Conservation (phyloP, 2,113 vertebrate species). For the Orthonyx spaldingii region DNA sequence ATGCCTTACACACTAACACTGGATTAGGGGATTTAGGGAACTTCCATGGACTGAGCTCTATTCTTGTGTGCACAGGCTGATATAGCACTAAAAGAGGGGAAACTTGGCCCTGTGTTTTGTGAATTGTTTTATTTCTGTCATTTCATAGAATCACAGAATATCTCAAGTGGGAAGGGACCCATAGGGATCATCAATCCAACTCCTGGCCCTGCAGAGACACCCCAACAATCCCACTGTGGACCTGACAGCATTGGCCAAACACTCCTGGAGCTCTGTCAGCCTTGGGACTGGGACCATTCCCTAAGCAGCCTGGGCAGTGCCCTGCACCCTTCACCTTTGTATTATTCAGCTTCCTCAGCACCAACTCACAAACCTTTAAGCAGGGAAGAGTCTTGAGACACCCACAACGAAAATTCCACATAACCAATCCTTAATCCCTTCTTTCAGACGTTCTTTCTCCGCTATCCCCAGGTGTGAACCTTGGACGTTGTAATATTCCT, state of each 20-base stretch:
- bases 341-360: background rate
- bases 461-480: background rate
- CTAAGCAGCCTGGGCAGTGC: background rate
- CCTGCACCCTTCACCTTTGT: background rate
- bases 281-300: background rate
- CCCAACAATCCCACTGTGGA: background rate
- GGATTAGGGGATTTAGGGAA: background rate
- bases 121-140: background rate
- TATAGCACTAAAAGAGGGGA: background rate
- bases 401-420: background rate
- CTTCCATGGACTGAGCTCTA: background rate
- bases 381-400: background rate
- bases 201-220: background rate
- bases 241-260: accelerated
- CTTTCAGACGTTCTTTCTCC: background rate
- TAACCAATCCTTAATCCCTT: background rate
- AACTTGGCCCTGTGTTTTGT: background rate
- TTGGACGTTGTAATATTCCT: background rate
- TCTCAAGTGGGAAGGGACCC: background rate
- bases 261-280: background rate
- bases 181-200: background rate
- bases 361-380: background rate
- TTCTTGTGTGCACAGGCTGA: accelerated
- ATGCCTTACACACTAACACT: background rate
- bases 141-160: background rate